phyloP scores from a whole-genome alignment of 2,797 vertebrate genomes.

The Tachyglossus aculeatus region DNA sequence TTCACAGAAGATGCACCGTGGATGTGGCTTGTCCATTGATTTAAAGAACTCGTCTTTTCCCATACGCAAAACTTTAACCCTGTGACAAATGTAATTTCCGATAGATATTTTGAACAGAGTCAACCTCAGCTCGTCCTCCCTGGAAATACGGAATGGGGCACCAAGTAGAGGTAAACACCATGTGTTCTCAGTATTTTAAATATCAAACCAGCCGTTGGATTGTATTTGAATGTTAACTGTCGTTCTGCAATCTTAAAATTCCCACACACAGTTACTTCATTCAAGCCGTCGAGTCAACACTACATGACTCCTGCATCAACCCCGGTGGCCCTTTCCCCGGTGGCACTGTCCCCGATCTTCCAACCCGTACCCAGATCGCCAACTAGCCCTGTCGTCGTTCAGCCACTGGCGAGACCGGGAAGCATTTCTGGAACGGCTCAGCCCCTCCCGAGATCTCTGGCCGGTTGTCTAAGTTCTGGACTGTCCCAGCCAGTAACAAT shows the following conservation, averaged over 20 bases:
- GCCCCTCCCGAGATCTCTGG: slow-evolving; percentile 55
- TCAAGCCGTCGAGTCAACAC: slow-evolving; percentile 72
- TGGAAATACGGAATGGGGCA: slow-evolving; percentile 78
- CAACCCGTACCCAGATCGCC: slow-evolving; percentile 69
- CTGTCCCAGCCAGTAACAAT: slow-evolving; percentile 68
- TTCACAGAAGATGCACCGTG: too few relatives aligned
- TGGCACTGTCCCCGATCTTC: too few relatives aligned
- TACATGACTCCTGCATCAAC: slow-evolving; percentile 65
- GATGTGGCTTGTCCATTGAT: too few relatives aligned
- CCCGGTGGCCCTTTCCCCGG: slow-evolving; percentile 63
- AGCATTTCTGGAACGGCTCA: slow-evolving; percentile 62
- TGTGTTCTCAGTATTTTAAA: slow-evolving; percentile 63
- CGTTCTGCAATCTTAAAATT: slow-evolving; percentile 64
- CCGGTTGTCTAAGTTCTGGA: slow-evolving; percentile 63
- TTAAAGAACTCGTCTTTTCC: background rate
- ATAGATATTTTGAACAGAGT: slow-evolving; percentile 80
- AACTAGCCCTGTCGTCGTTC: slow-evolving; percentile 61
- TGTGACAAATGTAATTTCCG: slow-evolving; percentile 69
- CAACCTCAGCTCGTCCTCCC: slow-evolving; percentile 72
- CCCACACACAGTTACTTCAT: slow-evolving; percentile 71
- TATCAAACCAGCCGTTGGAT: slow-evolving; percentile 46
- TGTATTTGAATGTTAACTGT: slow-evolving; percentile 29
- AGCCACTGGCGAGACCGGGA: slow-evolving; percentile 71
- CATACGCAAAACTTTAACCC: background rate
- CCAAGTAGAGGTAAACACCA: slow-evolving; percentile 77